Evolutionary conservation across 2,113 vertebrate genomes (phyloP).

Genomic region (Psettodes erumei): DNA sequence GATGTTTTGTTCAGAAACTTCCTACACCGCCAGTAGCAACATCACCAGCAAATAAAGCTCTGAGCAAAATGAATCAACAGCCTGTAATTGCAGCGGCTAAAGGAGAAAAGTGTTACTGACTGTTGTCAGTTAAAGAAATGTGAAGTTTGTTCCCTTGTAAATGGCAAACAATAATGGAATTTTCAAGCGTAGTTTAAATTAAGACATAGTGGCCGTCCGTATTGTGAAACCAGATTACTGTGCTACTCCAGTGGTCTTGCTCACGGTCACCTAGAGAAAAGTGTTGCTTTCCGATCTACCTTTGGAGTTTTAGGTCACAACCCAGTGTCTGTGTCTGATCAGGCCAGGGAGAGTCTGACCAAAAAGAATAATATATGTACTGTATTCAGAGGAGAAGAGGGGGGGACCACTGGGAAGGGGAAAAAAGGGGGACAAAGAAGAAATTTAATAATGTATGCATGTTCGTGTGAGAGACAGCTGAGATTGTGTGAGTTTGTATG

Average conservation of each 20-base stretch:
- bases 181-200: neutral
- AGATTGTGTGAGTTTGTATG: conserved; percentile 23
- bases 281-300: neutral
- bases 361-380: conserved; percentile 66
- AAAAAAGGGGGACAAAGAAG: neutral
- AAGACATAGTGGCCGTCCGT: neutral
- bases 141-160: neutral
- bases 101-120: no score
- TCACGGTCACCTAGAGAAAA: conserved; percentile 13
- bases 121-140: neutral
- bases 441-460: conserved; percentile 66
- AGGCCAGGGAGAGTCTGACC: conserved; percentile 37
- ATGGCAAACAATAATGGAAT: neutral
- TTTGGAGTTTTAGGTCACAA: conserved; percentile 40
- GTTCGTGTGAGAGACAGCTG: conserved; percentile 46
- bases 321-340: conserved; percentile 38
- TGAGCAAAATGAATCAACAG: neutral
- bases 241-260: neutral
- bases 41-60: neutral
- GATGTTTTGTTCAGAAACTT: neutral
- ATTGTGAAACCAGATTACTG: conserved; percentile 9
- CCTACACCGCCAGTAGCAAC: neutral
- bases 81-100: no score
- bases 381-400: conserved; percentile 32
- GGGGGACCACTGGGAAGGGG: conserved; percentile 4